Evolutionary conservation across 2,888 invertebrate species (phyloP), one percentile per base, ranked within the genome.

Genomic region (Tortrix viridana): DNA sequence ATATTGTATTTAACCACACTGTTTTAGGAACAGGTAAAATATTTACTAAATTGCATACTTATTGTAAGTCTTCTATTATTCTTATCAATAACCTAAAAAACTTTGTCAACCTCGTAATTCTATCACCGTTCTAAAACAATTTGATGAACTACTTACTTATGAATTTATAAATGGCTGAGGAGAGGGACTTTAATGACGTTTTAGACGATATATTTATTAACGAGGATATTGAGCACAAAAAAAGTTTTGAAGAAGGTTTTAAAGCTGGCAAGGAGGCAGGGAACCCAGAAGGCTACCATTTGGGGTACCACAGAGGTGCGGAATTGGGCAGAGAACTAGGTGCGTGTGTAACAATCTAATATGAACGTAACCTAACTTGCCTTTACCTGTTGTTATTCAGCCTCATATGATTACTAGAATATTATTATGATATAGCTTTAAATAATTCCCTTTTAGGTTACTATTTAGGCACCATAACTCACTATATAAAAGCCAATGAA

Each of bases 271-370:
- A 82, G 54, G 81, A 85, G 37, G 93, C 94, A 72, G 96, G 95
- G 3, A 95, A 94, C 72, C 77, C 94, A 18, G 95, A 95, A 77
- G 96, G 95, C 1, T 96, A 93, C 78, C 95, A 96, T 80, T 86
- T 95, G 66, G 97, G 97, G 1, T 96, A 96, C 79, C 95, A 96
- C 67, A 94, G 95, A 82, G 97, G 96, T 9, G 94, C 95, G 56
- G 94, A 95, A 78, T 77, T 97, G 18, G 97, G 97, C 3, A 93
- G 95, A 49, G 96, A 97, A 85, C 84, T 97, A 50, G 90, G 89
- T 88, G 16, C 12, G 12, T 44, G 9, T 18, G 1, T 12, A 44
- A 9, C n/a, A n/a, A n/a, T n/a, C n/a, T n/a, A n/a, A n/a, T n/a
- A n/a, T n/a, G n/a, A n/a, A n/a, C n/a, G n/a, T n/a, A 7, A 7